Evolutionary conservation across 2,888 invertebrate species (phyloP).

Genomic region (Mimas tiliae): DNA sequence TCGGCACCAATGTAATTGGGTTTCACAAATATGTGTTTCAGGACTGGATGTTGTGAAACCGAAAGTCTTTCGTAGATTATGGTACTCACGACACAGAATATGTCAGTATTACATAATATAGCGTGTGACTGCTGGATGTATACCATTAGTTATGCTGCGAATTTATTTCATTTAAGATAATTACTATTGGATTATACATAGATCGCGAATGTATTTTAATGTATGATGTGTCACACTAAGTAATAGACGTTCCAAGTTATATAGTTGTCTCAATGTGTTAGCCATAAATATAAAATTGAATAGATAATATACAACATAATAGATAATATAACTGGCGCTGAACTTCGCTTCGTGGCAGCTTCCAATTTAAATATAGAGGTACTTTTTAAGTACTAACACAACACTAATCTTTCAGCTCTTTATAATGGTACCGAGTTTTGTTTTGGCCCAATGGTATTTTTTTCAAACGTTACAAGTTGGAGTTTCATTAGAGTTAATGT

Average conservation of each 20-base stretch:
- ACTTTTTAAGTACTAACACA: neutral
- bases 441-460: too few species aligned
- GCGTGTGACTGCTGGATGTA: too few species aligned
- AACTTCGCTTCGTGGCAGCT: neutral
- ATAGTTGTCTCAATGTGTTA: neutral
- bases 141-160: too few species aligned
- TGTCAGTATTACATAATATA: too few species aligned
- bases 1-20: neutral
- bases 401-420: neutral
- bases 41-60: neutral
- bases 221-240: neutral
- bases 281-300: neutral
- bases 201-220: too few species aligned
- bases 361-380: neutral
- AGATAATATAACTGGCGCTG: neutral
- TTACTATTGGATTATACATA: too few species aligned
- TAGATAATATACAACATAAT: neutral
- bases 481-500: constrained; percentile 1
- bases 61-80: neutral
- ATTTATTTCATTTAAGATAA: too few species aligned
- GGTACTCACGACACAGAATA: neutral
- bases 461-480: neutral
- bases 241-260: neutral
- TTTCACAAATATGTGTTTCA: neutral
- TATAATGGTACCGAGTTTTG: neutral